Base-by-base conservation (phyloP, 2,888 invertebrate species). In the Brachylomia viminalis region DNA sequence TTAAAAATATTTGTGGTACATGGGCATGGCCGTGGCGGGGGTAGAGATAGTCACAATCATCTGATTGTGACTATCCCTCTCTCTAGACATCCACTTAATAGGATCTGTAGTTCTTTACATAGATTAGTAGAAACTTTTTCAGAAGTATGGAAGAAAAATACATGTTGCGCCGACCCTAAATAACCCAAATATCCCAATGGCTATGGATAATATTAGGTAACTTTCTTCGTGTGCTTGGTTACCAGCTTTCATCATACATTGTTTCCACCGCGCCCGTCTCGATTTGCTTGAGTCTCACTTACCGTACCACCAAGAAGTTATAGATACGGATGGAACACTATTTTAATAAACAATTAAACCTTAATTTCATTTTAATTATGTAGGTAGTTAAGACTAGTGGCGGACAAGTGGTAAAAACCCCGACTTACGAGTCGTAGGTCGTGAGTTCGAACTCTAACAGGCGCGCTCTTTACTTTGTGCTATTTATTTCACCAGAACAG, bases 1-100 rank as follows among this genome's bases (percentile, higher is more conserved):
- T 73, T 56, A 73, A 38, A n/a, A 27, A 73, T 17, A 56, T 52
- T 52, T 54, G 33, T 33, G 73, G 54, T 33, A 54, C 15, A 20
- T 47, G 33, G 45, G 27, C 13, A 74, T 8, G 17, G 23, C 27
- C 27, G 15, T 58, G 38, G 23, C 4, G 8, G 27, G 27, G 42
- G 11, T 64, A 45, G 20, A 65, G 64, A 65, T 27, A 27, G 27
- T 4, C 11, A 27, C 11, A 45, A 45, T 64, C 38, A 62, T n/a
- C 13, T 45, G 64, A 65, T 45, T 65, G 45, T 56, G 56, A 56
- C 6, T 27, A 27, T 15, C 56, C 17, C 47, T 47, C 17, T n/a
- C 23, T 23, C 23, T 52, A 23, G 20, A 8, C 0, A 23, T 52
- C 49, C 23, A 10, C 49, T 23, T 52, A 52, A 23, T 52, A 52